Base-by-base conservation (phyloP, 2,888 invertebrate genomes). In the Oligia fasciuncula region DNA sequence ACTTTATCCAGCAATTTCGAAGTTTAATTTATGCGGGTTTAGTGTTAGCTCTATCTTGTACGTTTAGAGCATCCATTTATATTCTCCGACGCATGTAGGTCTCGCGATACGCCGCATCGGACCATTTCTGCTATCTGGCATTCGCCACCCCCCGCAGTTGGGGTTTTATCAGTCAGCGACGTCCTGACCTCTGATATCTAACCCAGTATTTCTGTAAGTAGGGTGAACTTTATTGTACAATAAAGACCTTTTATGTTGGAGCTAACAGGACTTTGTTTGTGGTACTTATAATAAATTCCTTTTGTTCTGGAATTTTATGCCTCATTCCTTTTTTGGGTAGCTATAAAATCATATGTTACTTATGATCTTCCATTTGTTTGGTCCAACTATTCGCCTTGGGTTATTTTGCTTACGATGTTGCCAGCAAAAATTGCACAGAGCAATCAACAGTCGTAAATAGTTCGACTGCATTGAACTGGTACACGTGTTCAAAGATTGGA, bases 161-260 rank as follows among this genome's bases (percentile, higher is more conserved):
- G 51, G 54, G 71, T 79, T 84, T 88, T 92, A 92, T 93, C 92
- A 89, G 92, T 88, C 88, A 90, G 86, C 86, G 90, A 86, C 90
- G 83, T 74, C 81, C 77, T 87, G 90, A 91, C 93, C 92, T 89
- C 83, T 85, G 85, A 87, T 91, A 92, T 93, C 92, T 87, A 73
- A 76, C 85, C 73, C 87, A 77, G 66, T 74, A 71, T 65, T 66
- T 75, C 60, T 76, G 79, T 82, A 85, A 88, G 73, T 79, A 88
- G 88, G 77, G 76, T 88, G 75, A 68, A 69, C 60, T 83, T 80
- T 83, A 80, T 74, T 77, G 76, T 74, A 66, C 62, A 77, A 76
- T 88, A 80, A 73, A 63, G 73, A 80, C 66, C 76, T 69, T 87
- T 81, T 74, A 73, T 60, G 69, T 68, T 51, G 73, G 23, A 63